Evolutionary conservation across 2,888 invertebrate species (phyloP), one percentile per base, ranked within the genome.

Genomic region (Thyatira batis): DNA sequence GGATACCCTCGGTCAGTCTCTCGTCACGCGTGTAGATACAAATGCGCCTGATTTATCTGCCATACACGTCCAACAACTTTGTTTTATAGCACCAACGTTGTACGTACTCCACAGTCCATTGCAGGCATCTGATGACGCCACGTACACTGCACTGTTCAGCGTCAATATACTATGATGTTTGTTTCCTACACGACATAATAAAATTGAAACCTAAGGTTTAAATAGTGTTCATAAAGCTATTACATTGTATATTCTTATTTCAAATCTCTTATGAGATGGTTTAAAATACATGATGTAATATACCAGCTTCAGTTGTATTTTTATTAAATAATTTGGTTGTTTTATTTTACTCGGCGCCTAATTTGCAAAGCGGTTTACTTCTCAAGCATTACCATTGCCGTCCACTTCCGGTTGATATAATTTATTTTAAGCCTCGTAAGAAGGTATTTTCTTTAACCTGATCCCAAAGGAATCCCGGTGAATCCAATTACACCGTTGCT

Each of bases 1-100:
- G 72, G 72, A 75, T 73, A 67, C 68, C 65, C 70, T 69, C 48
- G 64, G 67, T 71, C 66, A 66, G 71, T 68, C 69, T 71, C 74
- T 70, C 73, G 72, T 73, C 77, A 74, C 72, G 71, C 76, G 69
- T 72, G 77, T 70, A 73, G 74, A 71, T 73, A 77, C 80, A 80
- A 80, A 77, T 78, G 78, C 70, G 58, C 71, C 75, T 84, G 83
- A 85, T 85, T 84, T 85, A 85, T 85, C 75, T 72, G 67, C 72
- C 68, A 71, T 72, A 75, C 77, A 74, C 75, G 82, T 78, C 78
- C 76, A 71, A 68, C 71, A 57, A 66, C 80, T 73, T 76, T 84
- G 80, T 84, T 85, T 85, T 84, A 85, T 85, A 74, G 81, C 75
- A 70, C 67, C 68, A 78, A 82, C 76, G 78, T 79, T 74, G 78